Conservation (phyloP, 2,113 vertebrate genomes). For the Glareola pratincola region DNA sequence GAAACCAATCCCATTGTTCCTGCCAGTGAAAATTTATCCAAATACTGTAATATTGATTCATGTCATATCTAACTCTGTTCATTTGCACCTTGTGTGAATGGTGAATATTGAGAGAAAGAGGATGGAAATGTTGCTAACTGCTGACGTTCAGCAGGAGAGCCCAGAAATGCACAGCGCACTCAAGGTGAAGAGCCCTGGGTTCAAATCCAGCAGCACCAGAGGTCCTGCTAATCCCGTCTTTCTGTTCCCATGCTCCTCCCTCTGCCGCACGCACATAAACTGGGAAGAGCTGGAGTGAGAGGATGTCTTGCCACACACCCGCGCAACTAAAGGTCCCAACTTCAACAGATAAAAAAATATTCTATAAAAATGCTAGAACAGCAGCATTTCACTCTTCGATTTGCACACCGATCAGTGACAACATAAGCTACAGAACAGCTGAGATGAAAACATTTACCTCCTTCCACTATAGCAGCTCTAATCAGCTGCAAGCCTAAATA, state of each 20-base stretch:
- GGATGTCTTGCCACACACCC: background rate
- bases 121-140: rapidly evolving
- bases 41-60: background rate
- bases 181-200: background rate
- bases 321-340: rapidly evolving
- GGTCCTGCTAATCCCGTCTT: background rate
- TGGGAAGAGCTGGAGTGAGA: rapidly evolving
- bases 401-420: background rate
- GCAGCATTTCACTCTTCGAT: background rate
- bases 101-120: background rate
- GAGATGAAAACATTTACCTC: background rate
- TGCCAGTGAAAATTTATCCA: background rate
- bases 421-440: background rate
- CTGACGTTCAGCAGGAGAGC: background rate
- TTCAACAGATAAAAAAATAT: background rate
- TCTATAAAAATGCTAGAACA: background rate
- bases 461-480: background rate
- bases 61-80: background rate
- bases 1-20: background rate
- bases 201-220: background rate
- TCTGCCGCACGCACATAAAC: rapidly evolving
- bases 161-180: rapidly evolving
- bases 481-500: background rate
- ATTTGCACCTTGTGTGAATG: background rate
- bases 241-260: background rate